Conservation (phyloP, 1,140 invertebrate species). For the Drosophila setifemur region DNA sequence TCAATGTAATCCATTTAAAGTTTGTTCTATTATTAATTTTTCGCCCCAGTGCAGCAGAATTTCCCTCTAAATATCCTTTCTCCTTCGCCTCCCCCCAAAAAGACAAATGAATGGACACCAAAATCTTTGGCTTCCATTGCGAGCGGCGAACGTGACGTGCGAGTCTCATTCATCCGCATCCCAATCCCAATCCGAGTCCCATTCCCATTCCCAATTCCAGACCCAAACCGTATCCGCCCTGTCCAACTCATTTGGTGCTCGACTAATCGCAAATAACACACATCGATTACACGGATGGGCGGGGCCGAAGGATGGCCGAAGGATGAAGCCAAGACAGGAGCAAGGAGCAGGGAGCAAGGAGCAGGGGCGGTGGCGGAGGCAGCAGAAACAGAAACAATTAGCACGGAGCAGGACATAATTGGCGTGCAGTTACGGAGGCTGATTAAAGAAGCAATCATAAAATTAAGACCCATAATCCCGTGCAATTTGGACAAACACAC, state of each 20-base stretch:
- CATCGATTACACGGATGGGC: constrained; percentile 54
- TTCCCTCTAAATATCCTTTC: too few species aligned
- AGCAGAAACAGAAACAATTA: constrained; percentile 67
- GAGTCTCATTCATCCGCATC: neutral
- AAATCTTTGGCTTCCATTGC: constrained; percentile 2
- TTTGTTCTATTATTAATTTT: too few species aligned
- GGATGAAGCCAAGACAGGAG: constrained; percentile 1
- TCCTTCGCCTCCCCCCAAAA: neutral
- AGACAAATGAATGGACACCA: neutral
- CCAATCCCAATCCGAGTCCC: neutral
- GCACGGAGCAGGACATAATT: constrained; percentile 70
- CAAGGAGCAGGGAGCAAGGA: neutral
- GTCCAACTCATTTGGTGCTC: constrained; percentile 58
- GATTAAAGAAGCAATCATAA: constrained; percentile 80
- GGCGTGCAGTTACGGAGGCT: constrained; percentile 73
- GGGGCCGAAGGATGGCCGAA: constrained; percentile 13
- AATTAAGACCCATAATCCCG: constrained; percentile 78
- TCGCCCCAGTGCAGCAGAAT: too few species aligned
- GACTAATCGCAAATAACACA: constrained; percentile 69
- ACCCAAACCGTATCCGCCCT: neutral
- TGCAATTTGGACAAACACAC: constrained; percentile 67
- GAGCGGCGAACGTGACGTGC: constrained; percentile 6
- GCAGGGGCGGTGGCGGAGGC: too few species aligned
- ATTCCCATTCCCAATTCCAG: too few species aligned
- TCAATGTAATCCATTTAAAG: too few species aligned